Evolutionary conservation across 1,140 invertebrate genomes (phyloP), one percentile per base, ranked within the genome.

Genomic region (Tachypleus tridentatus): DNA sequence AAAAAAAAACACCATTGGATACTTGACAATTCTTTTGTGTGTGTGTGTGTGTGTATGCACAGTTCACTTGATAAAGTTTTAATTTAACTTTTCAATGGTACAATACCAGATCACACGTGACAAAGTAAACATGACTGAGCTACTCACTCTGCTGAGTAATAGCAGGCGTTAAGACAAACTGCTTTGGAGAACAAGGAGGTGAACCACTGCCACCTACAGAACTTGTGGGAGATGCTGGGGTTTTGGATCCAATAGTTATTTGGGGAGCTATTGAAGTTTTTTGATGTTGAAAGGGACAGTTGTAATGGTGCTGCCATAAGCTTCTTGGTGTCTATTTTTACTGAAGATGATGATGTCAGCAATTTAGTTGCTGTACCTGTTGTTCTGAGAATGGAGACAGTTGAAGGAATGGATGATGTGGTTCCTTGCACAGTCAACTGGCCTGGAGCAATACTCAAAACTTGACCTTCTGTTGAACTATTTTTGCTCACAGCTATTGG

Each of bases 141-240:
- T 10, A 82, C 83, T 83, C 81, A 89, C 86, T 89, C 80, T 92
- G 87, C 74, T 91, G 88, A 73, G 91, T 91, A 71, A 91, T 91
- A 76, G 91, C 88, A 53, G 87, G 87, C 5, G 90, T 92, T 4
- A 92, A 77, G 68, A 90, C 84, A 77, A 91, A 93, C 77, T 62
- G 51, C n/a, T 54, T 7, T 8, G 53, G 53, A n/a, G 53, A 54
- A 54, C 53, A 7, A n/a, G 53, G 53, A 8, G 53, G 7, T 54
- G 53, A 54, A 54, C 53, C 53, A 8, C 7, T 8, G n/a, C 53
- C 53, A 54, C 7, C 7, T n/a, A n/a, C n/a, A 8, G 53, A 54
- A 54, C 7, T n/a, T n/a, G 7, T 54, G n/a, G 53, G 53, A 54
- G 53, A 54, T 54, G n/a, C 7, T 54, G 53, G 53, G 7, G 53